Base-by-base conservation (phyloP, 2,888 invertebrate genomes). In the Melieria crassipennis region DNA sequence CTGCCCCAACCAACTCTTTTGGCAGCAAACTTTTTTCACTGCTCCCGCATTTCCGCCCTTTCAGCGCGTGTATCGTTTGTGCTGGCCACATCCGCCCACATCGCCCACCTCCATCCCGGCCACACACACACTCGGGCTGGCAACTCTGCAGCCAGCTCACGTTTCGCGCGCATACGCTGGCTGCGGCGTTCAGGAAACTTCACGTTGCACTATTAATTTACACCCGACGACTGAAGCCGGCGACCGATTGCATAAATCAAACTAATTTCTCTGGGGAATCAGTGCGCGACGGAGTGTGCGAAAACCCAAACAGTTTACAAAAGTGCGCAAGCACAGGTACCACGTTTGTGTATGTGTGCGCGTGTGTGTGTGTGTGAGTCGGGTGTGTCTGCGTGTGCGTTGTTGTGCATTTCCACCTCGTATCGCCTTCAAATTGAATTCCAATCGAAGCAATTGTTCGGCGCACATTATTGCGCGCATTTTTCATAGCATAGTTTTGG, bases 241-340 rank as follows among this genome's bases (percentile, higher is more conserved):
- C 13, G 50, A 30, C 30, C 60, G 43, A 61, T 60, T 65, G 61
- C 65, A 78, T 78, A 77, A 78, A 77, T 78, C 77, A 78, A 77
- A 77, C 75, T 76, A 78, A 78, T 78, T 76, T 78, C 78, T 77
- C 76, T 64, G 7, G 78, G 75, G 78, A 75, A 67, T 67, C 67
- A 67, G 52, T 60, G 67, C 50, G 11, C 52, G 50, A 9, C 52
- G 9, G 3, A 11, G 42, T 5, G 43, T 43, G 58, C 6, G n/a
- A 43, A 16, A 43, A 48, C 11, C 60, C 52, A 16, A 45, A n/a
- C 52, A 47, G 30, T n/a, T 16, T 9, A 58, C 46, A 6, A 45
- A 60, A 4, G 43, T 67, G 43, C 46, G 60, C 13, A 11, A 13
- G 4, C 43, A 43, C 4, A 4, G 5, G 47, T 9, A 11, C 4